These are phyloP conservation scores for Drosophila nigromelanica DNA, from an alignment of 1,140 invertebrate species.

Conservation along the genomic window DNA sequence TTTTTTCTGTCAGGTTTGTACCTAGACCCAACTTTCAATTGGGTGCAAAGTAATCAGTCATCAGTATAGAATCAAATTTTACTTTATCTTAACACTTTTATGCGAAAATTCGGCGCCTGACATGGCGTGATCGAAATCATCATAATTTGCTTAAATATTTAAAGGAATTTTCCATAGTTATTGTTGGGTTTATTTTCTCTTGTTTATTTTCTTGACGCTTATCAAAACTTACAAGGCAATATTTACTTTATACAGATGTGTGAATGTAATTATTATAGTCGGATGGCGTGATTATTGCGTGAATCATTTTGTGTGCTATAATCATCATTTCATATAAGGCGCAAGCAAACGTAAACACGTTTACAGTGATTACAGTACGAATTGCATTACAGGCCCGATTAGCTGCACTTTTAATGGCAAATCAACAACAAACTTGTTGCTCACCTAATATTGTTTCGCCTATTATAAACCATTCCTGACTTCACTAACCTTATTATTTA, in stretches of 20 bases:
- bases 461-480: not conserved
- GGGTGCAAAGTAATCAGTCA: slow-evolving; percentile 19
- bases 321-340: slow-evolving; percentile 14
- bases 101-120: slow-evolving; percentile 35
- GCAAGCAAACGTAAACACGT: slow-evolving; percentile 30
- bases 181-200: not conserved
- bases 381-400: not conserved
- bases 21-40: slow-evolving; percentile 1
- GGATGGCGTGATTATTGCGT: slow-evolving; percentile 38
- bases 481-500: not conserved
- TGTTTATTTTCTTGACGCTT: slow-evolving; percentile 6
- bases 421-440: slow-evolving; percentile 34
- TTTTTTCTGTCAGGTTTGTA: not conserved
- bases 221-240: slow-evolving; percentile 13
- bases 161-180: slow-evolving; percentile 6
- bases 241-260: not conserved
- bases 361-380: slow-evolving; percentile 14
- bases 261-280: not conserved
- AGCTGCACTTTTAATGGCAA: slow-evolving; percentile 4
- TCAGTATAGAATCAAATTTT: slow-evolving; percentile 4
- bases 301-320: slow-evolving; percentile 21
- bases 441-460: not conserved
- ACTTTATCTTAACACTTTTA: slow-evolving; percentile 35
- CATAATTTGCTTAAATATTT: not conserved
- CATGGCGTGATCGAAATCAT: slow-evolving; percentile 1